Evolutionary conservation across 2,888 invertebrate species (phyloP), one percentile per base, ranked within the genome.

Genomic region (Lasioglossum lativentre): DNA sequence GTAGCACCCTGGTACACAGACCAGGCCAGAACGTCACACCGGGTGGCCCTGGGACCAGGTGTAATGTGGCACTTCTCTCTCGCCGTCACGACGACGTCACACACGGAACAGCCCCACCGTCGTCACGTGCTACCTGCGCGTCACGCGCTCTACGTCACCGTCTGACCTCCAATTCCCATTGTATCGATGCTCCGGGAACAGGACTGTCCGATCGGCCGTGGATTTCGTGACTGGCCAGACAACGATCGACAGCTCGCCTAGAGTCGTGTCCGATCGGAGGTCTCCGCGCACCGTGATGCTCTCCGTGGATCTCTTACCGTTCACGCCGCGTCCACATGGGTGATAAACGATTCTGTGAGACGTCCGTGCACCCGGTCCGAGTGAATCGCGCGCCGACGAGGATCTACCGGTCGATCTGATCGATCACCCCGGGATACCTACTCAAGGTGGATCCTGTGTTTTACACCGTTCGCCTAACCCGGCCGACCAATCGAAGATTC

Each of bases 1-100:
- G 91, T 92, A 93, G 93, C 92, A 92, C 82, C 92, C 90, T 92
- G 92, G 90, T 90, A 91, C 90, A 89, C 89, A 90, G 90, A 88
- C 83, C 91, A 89, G 92, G 87, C 85, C 87, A 88, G 90, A 90
- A 85, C 89, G 88, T 92, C 90, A 86, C 89, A 75, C 77, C 83
- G 90, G 82, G 78, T 71, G 84, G 83, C 80, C 78, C 86, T 88
- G 83, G 82, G 47, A 38, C 84, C 87, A 86, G 84, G 86, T 86
- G 86, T 85, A 89, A 89, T 89, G 89, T 90, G 89, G 83, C 79
- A 40, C 68, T 70, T 56, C 68, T 70, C 38, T 70, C 38, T 38
- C 23, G 19, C 40, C 38, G 38, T 70, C 68, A 23, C 38, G 38
- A 38, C 74, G 80, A 79, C 87, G 71, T 76, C 90, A 77, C 83